Conservation (phyloP, 1,140 invertebrate species). For the Leptestheria dahalacensis region DNA sequence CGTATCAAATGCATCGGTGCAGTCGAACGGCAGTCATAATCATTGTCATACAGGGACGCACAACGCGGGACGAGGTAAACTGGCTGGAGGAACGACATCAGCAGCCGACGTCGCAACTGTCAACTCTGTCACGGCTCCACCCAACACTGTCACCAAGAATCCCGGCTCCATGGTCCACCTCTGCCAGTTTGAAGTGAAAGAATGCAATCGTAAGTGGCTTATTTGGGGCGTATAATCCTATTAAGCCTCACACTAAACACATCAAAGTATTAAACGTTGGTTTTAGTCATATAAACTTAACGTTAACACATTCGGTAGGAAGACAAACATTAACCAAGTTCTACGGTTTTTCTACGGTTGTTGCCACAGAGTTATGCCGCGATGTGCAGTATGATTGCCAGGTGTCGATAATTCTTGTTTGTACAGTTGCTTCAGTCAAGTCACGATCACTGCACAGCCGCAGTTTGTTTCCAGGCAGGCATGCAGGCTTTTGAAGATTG, state of each 20-base stretch:
- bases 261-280: too few relatives aligned
- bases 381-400: too few relatives aligned
- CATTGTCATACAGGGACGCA: not conserved
- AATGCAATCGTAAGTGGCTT: not conserved
- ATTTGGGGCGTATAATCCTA: not conserved
- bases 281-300: not conserved
- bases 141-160: not conserved
- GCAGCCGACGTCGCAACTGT: not conserved
- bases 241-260: not conserved
- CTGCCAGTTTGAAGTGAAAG: not conserved
- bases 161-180: not conserved
- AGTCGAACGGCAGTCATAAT: slow-evolving; percentile 5
- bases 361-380: too few relatives aligned
- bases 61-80: not conserved
- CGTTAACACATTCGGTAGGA: too few relatives aligned
- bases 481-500: too few relatives aligned
- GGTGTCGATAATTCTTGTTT: too few relatives aligned
- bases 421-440: too few relatives aligned
- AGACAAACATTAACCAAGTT: too few relatives aligned
- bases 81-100: not conserved
- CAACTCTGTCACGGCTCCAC: not conserved
- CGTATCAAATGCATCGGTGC: slow-evolving; percentile 15
- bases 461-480: too few relatives aligned
- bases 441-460: too few relatives aligned
- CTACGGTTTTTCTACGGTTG: too few relatives aligned